These are phyloP conservation scores for Hyposmocoma kahamanoa DNA, from an alignment of 1,140 invertebrate species.

Conservation along the genomic window DNA sequence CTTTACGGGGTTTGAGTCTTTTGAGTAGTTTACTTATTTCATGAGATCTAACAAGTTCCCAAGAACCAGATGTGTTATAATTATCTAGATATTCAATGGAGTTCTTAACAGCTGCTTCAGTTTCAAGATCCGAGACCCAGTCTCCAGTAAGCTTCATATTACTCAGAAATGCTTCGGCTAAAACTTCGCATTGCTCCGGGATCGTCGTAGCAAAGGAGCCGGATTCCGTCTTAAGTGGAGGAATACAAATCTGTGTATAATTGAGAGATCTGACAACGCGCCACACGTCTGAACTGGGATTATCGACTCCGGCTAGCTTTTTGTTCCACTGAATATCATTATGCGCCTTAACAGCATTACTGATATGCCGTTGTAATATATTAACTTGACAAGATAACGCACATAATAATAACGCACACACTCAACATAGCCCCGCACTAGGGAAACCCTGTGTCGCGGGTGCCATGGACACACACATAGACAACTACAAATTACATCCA, in stretches of 20 bases:
- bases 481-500: no score
- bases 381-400: no score
- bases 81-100: neutral
- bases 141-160: neutral
- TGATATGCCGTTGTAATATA: no score
- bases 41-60: neutral
- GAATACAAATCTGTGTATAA: neutral
- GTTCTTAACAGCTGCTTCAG: neutral
- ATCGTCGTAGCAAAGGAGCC: neutral
- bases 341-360: neutral
- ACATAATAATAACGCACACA: no score
- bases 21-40: neutral
- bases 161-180: neutral
- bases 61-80: neutral
- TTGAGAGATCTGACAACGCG: neutral
- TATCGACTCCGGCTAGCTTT: neutral
- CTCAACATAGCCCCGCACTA: no score
- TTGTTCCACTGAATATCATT: neutral
- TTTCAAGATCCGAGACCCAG: neutral
- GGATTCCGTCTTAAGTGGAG: neutral
- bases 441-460: no score
- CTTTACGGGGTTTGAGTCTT: neutral
- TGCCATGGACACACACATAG: no score
- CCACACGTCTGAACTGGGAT: slow-evolving; percentile 1
- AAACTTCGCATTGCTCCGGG: neutral